Percentiles rank a stretch among this genome's conserved stretches.
Evolutionary conservation across 2,888 invertebrate genomes (phyloP).

Genomic region (Diarsia dahlii): DNA sequence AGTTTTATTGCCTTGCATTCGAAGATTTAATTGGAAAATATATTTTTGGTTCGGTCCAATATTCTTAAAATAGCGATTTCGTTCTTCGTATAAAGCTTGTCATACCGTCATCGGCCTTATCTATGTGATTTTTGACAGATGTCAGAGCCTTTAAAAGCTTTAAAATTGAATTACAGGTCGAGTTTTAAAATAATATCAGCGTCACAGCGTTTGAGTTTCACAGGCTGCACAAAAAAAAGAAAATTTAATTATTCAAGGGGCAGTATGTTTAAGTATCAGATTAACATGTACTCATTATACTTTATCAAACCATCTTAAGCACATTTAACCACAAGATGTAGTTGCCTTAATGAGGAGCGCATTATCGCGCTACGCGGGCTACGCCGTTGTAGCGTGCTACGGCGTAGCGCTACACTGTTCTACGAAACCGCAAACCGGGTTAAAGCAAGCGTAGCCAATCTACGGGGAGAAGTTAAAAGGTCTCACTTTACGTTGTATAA

Average conservation of each 20-base stretch:
- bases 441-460: constrained; percentile 15
- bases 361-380: constrained; percentile 40
- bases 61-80: neutral
- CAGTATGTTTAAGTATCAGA: neutral
- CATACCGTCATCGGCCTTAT: neutral
- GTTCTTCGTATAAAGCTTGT: neutral
- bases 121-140: neutral
- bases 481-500: constrained; percentile 5
- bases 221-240: neutral
- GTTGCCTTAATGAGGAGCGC: constrained; percentile 39
- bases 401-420: constrained; percentile 27
- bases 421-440: constrained; percentile 23
- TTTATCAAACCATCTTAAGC: constrained; percentile 25
- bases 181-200: neutral
- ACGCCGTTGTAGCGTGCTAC: constrained; percentile 43
- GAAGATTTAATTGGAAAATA: constrained; percentile 21
- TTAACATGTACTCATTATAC: neutral
- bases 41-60: neutral
- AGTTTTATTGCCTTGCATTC: constrained; percentile 36
- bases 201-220: neutral
- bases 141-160: too few relatives aligned
- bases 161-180: neutral
- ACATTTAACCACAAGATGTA: constrained; percentile 26
- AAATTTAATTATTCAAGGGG: neutral
- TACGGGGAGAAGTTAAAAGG: constrained; percentile 5